A percentile compares a stretch with the other conserved stretches of the same genome.
Evolutionary conservation across 2,888 invertebrate species (phyloP).

Genomic region (Charanyca ferruginea): DNA sequence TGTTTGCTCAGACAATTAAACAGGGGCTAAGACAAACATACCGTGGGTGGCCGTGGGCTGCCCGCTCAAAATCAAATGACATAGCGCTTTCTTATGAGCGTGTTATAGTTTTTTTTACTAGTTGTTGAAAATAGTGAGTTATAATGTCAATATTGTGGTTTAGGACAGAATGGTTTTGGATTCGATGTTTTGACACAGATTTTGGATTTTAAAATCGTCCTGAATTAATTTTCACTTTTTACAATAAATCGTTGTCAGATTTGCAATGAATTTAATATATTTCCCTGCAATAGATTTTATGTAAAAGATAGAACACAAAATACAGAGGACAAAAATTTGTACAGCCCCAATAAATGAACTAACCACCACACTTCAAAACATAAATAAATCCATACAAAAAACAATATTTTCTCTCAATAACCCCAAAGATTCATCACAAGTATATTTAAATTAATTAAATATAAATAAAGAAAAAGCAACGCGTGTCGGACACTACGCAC

Average conservation of each 20-base stretch:
- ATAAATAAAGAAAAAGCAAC: slow-evolving; percentile 79
- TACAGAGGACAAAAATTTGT: not conserved
- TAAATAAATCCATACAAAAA: slow-evolving; percentile 54
- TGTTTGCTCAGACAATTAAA: slow-evolving; percentile 88
- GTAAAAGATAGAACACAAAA: not conserved
- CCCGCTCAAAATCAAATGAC: slow-evolving; percentile 73
- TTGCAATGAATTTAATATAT: no score
- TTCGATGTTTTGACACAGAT: slow-evolving; percentile 3
- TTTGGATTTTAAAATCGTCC: not conserved
- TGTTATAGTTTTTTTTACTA: slow-evolving; percentile 52
- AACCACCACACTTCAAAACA: slow-evolving; percentile 22
- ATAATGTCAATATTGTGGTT: slow-evolving; percentile 60
- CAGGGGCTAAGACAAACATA: slow-evolving; percentile 79
- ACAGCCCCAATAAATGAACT: not conserved
- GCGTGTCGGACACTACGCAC: slow-evolving; percentile 82
- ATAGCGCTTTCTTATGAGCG: slow-evolving; percentile 70
- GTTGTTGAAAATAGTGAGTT: slow-evolving; percentile 56
- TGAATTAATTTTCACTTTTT: not conserved
- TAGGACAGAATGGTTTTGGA: slow-evolving; percentile 19
- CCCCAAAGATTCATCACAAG: slow-evolving; percentile 73
- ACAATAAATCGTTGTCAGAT: no score
- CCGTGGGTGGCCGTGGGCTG: slow-evolving; percentile 80
- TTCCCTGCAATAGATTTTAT: no score
- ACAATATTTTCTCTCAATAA: slow-evolving; percentile 62
- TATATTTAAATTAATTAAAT: slow-evolving; percentile 86